phyloP scores from a whole-genome alignment of 1,140 invertebrate species.

The Pristionchus pacificus region DNA sequence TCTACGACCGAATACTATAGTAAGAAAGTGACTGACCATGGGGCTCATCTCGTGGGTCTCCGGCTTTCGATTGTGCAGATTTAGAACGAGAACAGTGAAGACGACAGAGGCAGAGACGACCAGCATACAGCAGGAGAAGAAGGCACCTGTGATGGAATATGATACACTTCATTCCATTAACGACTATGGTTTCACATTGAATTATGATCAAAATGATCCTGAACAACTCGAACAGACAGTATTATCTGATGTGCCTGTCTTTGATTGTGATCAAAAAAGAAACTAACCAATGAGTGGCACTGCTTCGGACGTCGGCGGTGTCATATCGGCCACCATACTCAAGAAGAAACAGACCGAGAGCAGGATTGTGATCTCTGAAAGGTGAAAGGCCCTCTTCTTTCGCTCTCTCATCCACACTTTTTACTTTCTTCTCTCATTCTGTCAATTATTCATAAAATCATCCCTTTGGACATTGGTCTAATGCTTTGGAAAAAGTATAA shows the following conservation, averaged over 20 bases:
- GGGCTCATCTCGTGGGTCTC: conserved; percentile 90
- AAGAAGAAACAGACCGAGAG: conserved; percentile 62
- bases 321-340: conserved; percentile 66
- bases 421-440: too few relatives aligned
- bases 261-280: too few relatives aligned
- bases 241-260: conserved; percentile 3
- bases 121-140: conserved; percentile 99
- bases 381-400: conserved; percentile 34
- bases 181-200: conserved; percentile 11
- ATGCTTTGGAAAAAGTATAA: too few relatives aligned
- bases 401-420: neutral
- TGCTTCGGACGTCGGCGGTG: conserved; percentile 93
- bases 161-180: too few relatives aligned
- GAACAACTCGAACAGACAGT: conserved; percentile 18
- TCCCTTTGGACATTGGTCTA: too few relatives aligned
- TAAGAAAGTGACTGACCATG: conserved; percentile 66
- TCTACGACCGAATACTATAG: neutral
- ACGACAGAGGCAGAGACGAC: conserved; percentile 98
- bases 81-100: conserved; percentile 95
- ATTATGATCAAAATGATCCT: too few relatives aligned
- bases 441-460: too few relatives aligned
- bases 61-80: conserved; percentile 87
- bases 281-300: conserved; percentile 85
- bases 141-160: conserved; percentile 84
- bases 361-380: conserved; percentile 81